phyloP scores from a whole-genome alignment of 2,888 invertebrate genomes.

The Rapana venosa region DNA sequence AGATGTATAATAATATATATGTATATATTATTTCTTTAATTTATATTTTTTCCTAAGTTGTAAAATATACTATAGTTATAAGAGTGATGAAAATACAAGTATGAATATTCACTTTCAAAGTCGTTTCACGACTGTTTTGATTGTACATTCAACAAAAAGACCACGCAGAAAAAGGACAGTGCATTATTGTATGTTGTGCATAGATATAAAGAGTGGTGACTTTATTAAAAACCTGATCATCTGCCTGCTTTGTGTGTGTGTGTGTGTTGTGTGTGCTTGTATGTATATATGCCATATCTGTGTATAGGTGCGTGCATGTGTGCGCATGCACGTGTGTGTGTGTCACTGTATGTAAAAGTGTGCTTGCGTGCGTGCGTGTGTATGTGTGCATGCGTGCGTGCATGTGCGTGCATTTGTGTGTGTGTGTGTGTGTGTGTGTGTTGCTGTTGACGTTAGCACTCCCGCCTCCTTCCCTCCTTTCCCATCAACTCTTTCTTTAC shows the following conservation, averaged over 20 bases:
- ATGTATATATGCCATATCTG: background rate
- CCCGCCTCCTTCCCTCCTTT: too few species aligned
- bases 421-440: constrained; percentile 10
- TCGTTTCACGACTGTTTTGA: background rate
- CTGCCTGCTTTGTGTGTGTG: background rate
- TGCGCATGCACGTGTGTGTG: background rate
- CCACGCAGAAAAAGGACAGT: background rate
- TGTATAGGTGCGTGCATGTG: background rate
- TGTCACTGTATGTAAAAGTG: background rate
- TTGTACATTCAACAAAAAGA: background rate
- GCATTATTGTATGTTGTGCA: background rate
- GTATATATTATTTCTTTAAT: too few species aligned
- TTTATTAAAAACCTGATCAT: background rate
- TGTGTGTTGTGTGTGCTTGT: too few species aligned
- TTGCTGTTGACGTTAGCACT: background rate
- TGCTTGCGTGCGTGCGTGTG: background rate
- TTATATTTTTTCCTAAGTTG: too few species aligned
- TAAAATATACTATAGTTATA: too few species aligned
- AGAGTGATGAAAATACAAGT: too few species aligned
- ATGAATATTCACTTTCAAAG: too few species aligned
- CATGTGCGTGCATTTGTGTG: background rate
- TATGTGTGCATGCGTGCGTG: background rate
- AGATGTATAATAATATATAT: too few species aligned
- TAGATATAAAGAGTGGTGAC: background rate
- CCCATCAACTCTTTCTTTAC: too few species aligned